Base-by-base conservation (phyloP, 1,140 invertebrate species). In the Anthonomus grandis region DNA sequence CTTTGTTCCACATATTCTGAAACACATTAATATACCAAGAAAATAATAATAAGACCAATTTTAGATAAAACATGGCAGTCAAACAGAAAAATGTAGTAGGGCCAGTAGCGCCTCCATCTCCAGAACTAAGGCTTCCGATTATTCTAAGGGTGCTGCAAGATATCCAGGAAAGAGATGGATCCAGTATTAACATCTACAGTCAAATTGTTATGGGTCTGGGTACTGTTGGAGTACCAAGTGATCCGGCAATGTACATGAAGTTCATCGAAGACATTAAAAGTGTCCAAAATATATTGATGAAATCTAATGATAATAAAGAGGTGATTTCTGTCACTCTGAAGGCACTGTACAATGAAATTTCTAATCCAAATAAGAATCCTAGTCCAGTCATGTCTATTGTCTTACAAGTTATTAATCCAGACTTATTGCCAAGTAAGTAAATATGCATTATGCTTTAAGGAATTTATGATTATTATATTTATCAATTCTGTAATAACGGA, bases 341-440 rank as follows among this genome's bases (percentile, higher is more conserved):
- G 13, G 57, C 73, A 1, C 68, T 79, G 1, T 78, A 76, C 41
- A 66, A 71, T 18, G 59, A 76, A 48, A 78, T 79, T 21, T 73
- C 71, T 6, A 71, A 71, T 54, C 63, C 62, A 13, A 31, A 24
- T 6, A 69, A 71, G 21, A 62, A 74, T 17, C 75, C 76, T 5
- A 78, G 78, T 0, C 76, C 75, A 19, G 79, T 78, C 1, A 70
- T 83, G 52, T 78, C 81, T 15, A 73, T 80, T 21, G 76, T 83
- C 2, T 71, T 84, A 27, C 46, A 48, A 12, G 12, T 48, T 4
- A 27, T 48, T 18, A 17, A 18, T 18, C 8, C 18, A 12, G 46
- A 48, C 15, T 15, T 34, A 15, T 22, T 48, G 19, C 46, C 46
- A 31, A 27, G 42, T 45, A 45, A 12, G 19, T 19, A n/a, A 13